These are phyloP conservation scores for Patagioenas fasciata DNA, from an alignment of 2,113 vertebrate species.

Conservation along the genomic window DNA sequence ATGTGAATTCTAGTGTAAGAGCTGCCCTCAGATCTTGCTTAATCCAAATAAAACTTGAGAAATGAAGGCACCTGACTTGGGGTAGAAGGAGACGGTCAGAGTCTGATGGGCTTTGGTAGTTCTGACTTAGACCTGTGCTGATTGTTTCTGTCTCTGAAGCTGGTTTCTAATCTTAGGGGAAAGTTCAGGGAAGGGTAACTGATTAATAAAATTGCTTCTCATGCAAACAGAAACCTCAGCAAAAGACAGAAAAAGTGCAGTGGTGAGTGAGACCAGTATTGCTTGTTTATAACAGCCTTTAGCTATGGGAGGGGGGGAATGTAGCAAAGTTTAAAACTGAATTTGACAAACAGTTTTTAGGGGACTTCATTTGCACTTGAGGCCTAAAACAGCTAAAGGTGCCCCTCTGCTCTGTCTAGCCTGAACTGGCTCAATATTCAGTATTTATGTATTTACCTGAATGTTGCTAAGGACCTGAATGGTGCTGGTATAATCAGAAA, in stretches of 20 bases:
- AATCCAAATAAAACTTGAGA: not conserved
- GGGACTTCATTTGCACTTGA: not conserved
- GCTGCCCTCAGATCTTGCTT: not conserved
- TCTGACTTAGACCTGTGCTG: not conserved
- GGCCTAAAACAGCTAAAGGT: not conserved
- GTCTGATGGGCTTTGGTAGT: not conserved
- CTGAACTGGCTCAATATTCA: not conserved
- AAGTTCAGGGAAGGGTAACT: constrained; percentile 45
- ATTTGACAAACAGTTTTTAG: not conserved
- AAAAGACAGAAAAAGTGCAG: not conserved
- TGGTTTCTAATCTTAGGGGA: constrained; percentile 33
- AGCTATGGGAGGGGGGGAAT: not conserved
- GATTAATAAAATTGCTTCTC: constrained; percentile 36
- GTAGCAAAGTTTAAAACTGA: not conserved
- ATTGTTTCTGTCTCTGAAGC: not conserved
- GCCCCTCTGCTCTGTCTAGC: not conserved
- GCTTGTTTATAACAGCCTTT: not conserved
- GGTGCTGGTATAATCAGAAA: not conserved
- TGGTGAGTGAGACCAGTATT: not conserved
- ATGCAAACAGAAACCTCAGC: constrained; percentile 10
- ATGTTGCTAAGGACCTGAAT: not conserved
- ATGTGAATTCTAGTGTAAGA: not conserved
- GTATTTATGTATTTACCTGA: not conserved
- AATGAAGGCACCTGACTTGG: not conserved
- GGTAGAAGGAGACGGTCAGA: not conserved